These are phyloP conservation scores for Drosophila pallidifrons DNA, from an alignment of 1,140 invertebrate genomes.

Conservation along the genomic window DNA sequence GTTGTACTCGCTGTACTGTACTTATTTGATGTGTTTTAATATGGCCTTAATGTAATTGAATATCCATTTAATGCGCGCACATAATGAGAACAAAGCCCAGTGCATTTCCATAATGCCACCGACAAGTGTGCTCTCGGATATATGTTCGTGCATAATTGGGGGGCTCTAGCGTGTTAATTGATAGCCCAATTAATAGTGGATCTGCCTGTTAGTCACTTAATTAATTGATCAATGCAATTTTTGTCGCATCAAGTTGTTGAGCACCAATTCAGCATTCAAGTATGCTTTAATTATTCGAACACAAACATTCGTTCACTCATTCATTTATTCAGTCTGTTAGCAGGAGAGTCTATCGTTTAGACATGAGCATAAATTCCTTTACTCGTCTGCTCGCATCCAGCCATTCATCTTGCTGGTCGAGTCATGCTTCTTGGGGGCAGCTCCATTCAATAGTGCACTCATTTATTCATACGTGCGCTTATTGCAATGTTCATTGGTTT, in stretches of 20 bases:
- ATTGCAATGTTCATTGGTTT: conserved; percentile 82
- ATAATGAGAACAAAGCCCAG: conserved; percentile 51
- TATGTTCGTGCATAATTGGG: conserved; percentile 52
- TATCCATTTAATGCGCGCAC: conserved; percentile 64
- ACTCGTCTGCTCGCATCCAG: background rate
- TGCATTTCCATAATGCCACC: conserved; percentile 2
- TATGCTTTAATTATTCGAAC: conserved; percentile 64
- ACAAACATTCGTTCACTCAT: background rate
- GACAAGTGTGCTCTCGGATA: conserved; percentile 1
- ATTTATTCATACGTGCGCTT: conserved; percentile 82
- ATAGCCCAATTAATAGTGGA: conserved; percentile 64
- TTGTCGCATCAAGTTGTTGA: conserved; percentile 35
- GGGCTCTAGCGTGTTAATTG: conserved; percentile 67
- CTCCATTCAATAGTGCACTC: conserved; percentile 62
- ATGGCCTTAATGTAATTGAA: conserved; percentile 67
- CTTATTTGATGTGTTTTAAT: conserved; percentile 51
- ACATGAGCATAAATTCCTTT: conserved; percentile 26
- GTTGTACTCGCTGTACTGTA: conserved; percentile 20
- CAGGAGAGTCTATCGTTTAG: conserved; percentile 14
- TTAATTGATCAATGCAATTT: conserved; percentile 58
- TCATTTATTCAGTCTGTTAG: conserved; percentile 12
- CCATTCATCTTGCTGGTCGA: background rate
- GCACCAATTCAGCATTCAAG: conserved; percentile 11
- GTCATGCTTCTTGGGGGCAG: conserved; percentile 17
- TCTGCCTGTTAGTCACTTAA: conserved; percentile 48